phyloP scores from a whole-genome alignment of 2,797 vertebrate genomes.

The Busarellus nigricollis region DNA sequence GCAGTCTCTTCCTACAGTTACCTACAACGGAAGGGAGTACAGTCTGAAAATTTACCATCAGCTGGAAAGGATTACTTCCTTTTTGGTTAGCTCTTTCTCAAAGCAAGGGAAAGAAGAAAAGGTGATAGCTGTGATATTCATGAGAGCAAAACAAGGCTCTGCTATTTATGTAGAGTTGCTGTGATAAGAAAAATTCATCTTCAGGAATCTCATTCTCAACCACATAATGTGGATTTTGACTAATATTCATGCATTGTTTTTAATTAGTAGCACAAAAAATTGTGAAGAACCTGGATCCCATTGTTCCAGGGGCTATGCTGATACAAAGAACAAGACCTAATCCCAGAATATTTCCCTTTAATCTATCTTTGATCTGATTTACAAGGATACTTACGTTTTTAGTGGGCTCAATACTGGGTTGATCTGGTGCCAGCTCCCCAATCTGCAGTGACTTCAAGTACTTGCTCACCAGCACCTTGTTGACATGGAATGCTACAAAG shows the following conservation, averaged over 20 bases:
- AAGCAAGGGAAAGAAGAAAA: background rate
- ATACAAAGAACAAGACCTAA: background rate
- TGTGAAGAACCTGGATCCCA: background rate
- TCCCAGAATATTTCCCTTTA: background rate
- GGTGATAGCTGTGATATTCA: background rate
- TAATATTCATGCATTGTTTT: background rate
- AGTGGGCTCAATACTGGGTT: slow-evolving; percentile 74
- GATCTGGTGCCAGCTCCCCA: slow-evolving; percentile 77
- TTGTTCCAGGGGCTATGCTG: background rate
- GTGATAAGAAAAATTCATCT: background rate
- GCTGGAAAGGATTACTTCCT: background rate
- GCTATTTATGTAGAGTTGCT: background rate
- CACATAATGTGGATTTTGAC: background rate
- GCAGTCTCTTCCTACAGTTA: background rate
- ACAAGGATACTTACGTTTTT: slow-evolving; percentile 74
- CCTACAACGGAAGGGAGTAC: background rate
- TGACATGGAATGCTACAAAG: slow-evolving; percentile 74
- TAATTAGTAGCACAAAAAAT: background rate
- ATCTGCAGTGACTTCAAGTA: slow-evolving; percentile 74
- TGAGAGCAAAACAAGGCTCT: background rate
- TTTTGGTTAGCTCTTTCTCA: background rate
- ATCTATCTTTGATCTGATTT: background rate
- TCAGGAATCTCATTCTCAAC: background rate
- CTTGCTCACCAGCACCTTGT: slow-evolving; percentile 74
- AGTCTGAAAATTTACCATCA: background rate